Evolutionary conservation across 2,888 invertebrate species (phyloP).

Genomic region (Tryphoninae sp.): DNA sequence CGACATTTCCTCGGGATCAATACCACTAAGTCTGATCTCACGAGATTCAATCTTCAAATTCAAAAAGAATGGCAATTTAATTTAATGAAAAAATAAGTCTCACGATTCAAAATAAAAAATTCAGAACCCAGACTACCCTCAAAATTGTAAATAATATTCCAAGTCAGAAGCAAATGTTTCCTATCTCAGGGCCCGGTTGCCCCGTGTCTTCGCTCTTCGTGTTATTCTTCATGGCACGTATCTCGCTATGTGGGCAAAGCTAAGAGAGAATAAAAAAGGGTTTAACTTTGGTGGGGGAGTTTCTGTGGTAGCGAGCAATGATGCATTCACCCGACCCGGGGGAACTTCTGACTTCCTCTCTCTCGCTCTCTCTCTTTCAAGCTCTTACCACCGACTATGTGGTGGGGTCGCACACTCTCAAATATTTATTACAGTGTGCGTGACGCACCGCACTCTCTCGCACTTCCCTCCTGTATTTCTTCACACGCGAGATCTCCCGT

Average conservation of each 20-base stretch:
- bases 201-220: slow-evolving; percentile 26
- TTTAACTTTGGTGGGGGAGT: slow-evolving; percentile 50
- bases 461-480: slow-evolving; percentile 33
- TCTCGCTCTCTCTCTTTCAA: slow-evolving; percentile 32
- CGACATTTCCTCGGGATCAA: slow-evolving; percentile 54
- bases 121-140: not conserved
- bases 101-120: not conserved
- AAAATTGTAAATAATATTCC: slow-evolving; percentile 36
- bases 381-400: slow-evolving; percentile 32
- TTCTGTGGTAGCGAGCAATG: slow-evolving; percentile 14
- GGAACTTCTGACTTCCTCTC: slow-evolving; percentile 41
- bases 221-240: slow-evolving; percentile 9
- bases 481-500: slow-evolving; percentile 43
- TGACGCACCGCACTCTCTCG: slow-evolving; percentile 43
- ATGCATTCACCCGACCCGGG: slow-evolving; percentile 50
- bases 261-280: slow-evolving; percentile 50
- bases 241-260: slow-evolving; percentile 37
- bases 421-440: slow-evolving; percentile 52
- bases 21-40: slow-evolving; percentile 19
- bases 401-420: slow-evolving; percentile 53
- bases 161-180: slow-evolving; percentile 41
- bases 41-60: not conserved
- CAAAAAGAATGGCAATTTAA: not conserved
- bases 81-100: not conserved
- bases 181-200: slow-evolving; percentile 33